phyloP scores from a whole-genome alignment of 2,797 vertebrate genomes.

The Periophthalmus magnuspinnatus region DNA sequence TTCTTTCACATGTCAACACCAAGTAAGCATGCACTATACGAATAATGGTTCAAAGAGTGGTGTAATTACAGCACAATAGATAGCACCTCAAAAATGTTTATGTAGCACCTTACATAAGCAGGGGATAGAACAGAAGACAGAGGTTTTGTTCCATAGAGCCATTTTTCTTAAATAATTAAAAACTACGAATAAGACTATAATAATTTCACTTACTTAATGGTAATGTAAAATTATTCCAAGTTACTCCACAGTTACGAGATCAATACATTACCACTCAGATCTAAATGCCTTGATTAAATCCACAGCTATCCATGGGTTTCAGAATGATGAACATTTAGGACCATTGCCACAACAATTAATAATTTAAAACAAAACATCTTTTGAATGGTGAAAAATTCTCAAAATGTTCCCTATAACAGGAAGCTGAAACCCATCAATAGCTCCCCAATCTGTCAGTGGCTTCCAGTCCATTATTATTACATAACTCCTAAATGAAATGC shows the following conservation, averaged over 20 bases:
- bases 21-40: slow-evolving; percentile 66
- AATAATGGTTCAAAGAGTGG: slow-evolving; percentile 69
- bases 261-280: slow-evolving; percentile 48
- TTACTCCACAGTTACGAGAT: slow-evolving; percentile 51
- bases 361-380: too few species aligned
- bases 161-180: slow-evolving; percentile 65
- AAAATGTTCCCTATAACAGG: too few species aligned
- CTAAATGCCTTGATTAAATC: slow-evolving; percentile 36
- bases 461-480: slow-evolving; percentile 32
- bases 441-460: slow-evolving; percentile 55
- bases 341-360: too few species aligned
- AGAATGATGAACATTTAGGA: too few species aligned
- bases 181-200: slow-evolving; percentile 27
- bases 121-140: slow-evolving; percentile 54
- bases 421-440: slow-evolving; percentile 1
- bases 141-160: slow-evolving; percentile 56
- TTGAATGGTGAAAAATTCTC: too few species aligned
- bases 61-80: slow-evolving; percentile 65
- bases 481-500: slow-evolving; percentile 28
- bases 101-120: slow-evolving; percentile 83
- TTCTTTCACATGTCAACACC: slow-evolving; percentile 18
- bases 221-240: slow-evolving; percentile 20
- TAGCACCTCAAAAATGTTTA: slow-evolving; percentile 63
- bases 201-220: slow-evolving; percentile 7
- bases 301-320: slow-evolving; percentile 10